Evolutionary conservation across 2,113 vertebrate genomes (phyloP).

Genomic region (Carassius auratus): DNA sequence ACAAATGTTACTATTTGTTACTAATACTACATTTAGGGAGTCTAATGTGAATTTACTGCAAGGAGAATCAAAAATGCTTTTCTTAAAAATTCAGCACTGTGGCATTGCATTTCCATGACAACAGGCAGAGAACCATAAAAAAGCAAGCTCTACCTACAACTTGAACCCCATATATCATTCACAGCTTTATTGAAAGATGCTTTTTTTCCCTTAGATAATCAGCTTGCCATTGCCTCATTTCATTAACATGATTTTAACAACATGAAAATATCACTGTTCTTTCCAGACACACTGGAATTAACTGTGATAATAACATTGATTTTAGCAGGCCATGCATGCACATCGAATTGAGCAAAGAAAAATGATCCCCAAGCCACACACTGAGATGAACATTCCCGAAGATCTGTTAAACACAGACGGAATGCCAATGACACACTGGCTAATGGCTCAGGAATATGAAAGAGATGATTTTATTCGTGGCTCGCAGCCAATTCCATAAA

Average conservation of each 20-base stretch:
- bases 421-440: conserved; percentile 50
- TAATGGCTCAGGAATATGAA: conserved; percentile 46
- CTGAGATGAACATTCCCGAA: conserved; percentile 33
- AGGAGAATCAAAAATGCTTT: conserved; percentile 1
- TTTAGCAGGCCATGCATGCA: conserved; percentile 1
- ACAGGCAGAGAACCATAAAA: background rate
- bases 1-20: background rate
- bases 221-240: background rate
- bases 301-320: conserved; percentile 21
- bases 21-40: background rate
- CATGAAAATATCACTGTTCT: conserved; percentile 19
- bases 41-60: background rate
- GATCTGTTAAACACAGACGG: conserved; percentile 36
- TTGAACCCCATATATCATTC: conserved; percentile 5
- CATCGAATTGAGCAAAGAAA: conserved; percentile 14
- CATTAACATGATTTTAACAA: background rate
- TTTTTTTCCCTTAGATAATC: background rate
- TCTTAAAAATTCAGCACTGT: background rate
- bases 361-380: conserved; percentile 9
- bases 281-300: conserved; percentile 24
- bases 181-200: background rate
- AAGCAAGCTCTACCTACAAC: background rate
- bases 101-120: conserved; percentile 2
- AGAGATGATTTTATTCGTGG: conserved; percentile 50
- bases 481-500: conserved; percentile 48